Base-by-base conservation (phyloP, 2,113 vertebrate genomes). In the Dasyprocta punctata region DNA sequence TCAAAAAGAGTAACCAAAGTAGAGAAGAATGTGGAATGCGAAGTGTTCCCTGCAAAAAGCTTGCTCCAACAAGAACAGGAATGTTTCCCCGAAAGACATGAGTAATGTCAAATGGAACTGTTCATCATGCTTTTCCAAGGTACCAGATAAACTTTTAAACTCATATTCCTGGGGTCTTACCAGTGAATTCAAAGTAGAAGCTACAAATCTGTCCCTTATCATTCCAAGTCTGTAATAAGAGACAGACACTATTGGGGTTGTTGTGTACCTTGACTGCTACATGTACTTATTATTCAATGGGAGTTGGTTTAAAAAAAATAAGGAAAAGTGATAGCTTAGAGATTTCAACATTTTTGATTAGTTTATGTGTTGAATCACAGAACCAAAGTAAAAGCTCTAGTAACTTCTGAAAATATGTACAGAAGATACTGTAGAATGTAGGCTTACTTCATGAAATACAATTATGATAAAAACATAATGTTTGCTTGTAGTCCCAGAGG, bases 1-100 rank as follows among this genome's bases (percentile, higher is more conserved):
- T 98, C 86, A 96, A 77, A 89, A 95, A 97, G 86, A 93, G 80
- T 96, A 95, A 97, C 97, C 85, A 96, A 90, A 92, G n/a, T 58
- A 96, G 85, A 67, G 87, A 95, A 82, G 47, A 67, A 75, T 91
- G 71, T 44, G 86, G 60, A 97, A 97, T 86, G 90, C 71, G 90
- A 97, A 96, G 82, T 96, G 85, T 93, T 98, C 92, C 96, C 96
- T 96, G 90, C 95, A 97, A 96, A 77, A 97, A 44, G 71, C 90
- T 83, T 84, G 97, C 94, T 97, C 86, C 49, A 86, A 58, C 3
- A 94, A 95, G 90, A 97, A 96, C 77, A 89, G 75, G 65, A 83
- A 65, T 54, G 81, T 96, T 96, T 96, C 96, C 96, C 94, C 0
- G 3, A 93, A 97, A 92, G 87, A 75, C 84, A 26, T 86, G 93